phyloP scores from a whole-genome alignment of 1,140 invertebrate genomes.

The Physella acuta region DNA sequence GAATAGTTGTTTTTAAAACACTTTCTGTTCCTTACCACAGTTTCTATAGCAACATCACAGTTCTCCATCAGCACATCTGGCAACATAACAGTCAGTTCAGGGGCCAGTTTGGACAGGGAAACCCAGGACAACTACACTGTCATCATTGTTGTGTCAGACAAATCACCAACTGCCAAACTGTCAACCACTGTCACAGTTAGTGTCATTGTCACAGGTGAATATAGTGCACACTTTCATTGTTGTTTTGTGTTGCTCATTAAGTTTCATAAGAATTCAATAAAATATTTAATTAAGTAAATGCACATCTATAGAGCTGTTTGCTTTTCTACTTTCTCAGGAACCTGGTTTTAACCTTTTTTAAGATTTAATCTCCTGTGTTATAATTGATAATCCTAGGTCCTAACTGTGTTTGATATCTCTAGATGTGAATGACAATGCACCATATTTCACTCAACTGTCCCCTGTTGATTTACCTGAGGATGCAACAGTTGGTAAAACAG shows the following conservation, averaged over 20 bases:
- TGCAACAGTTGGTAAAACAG: not conserved
- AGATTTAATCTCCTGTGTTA: no score
- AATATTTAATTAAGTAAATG: no score
- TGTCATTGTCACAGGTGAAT: constrained; percentile 4
- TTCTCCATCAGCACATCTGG: not conserved
- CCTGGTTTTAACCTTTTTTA: no score
- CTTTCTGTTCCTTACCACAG: no score
- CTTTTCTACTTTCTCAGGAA: no score
- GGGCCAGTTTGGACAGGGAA: constrained; percentile 2
- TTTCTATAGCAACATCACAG: not conserved
- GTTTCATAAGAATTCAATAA: no score
- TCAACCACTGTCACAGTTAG: not conserved
- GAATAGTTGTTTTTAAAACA: no score
- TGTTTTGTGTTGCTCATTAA: not conserved
- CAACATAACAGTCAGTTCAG: not conserved
- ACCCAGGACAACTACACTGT: not conserved
- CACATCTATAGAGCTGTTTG: no score
- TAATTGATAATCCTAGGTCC: no score
- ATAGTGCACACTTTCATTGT: not conserved
- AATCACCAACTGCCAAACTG: not conserved
- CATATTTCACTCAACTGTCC: not conserved
- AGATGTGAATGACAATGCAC: constrained; percentile 6
- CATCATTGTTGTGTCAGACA: not conserved
- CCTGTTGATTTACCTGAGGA: not conserved
- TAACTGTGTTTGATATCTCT: not conserved